phyloP scores from a whole-genome alignment of 2,113 vertebrate species.

The Catharus fuscescens region DNA sequence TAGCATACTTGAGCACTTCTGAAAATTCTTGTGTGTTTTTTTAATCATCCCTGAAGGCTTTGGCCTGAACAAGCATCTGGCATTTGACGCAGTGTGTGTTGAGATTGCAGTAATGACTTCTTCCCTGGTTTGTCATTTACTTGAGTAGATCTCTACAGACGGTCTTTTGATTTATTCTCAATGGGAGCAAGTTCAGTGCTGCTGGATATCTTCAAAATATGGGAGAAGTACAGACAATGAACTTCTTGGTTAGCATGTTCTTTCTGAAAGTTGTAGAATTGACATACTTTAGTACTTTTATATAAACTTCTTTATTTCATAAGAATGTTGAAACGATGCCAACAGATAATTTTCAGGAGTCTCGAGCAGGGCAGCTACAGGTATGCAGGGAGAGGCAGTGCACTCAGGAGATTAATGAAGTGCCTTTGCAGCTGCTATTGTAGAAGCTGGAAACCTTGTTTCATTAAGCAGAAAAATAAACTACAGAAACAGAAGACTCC shows the following conservation, averaged over 20 bases:
- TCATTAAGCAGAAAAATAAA: constrained; percentile 73
- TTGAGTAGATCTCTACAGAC: not conserved
- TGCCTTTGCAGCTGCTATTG: constrained; percentile 56
- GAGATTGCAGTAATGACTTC: not conserved
- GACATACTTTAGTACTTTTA: not conserved
- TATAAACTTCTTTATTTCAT: not conserved
- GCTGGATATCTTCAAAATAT: not conserved
- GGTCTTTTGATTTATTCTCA: not conserved
- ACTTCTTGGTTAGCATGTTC: not conserved
- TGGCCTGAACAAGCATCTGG: constrained; percentile 25
- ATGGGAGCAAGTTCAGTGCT: not conserved
- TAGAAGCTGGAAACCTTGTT: constrained; percentile 63
- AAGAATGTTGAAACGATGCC: not conserved
- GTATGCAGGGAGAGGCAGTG: constrained; percentile 57
- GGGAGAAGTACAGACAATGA: not conserved
- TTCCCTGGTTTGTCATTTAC: not conserved
- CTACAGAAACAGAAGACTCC: constrained; percentile 68
- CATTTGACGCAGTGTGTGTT: not conserved
- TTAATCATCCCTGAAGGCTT: constrained; percentile 35
- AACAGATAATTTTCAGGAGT: constrained; percentile 45
- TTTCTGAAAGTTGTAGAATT: not conserved
- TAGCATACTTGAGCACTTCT: constrained; percentile 9
- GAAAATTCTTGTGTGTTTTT: constrained; percentile 40
- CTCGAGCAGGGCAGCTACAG: constrained; percentile 49
- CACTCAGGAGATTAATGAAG: constrained; percentile 53